phyloP scores from a whole-genome alignment of 1,140 invertebrate genomes.

The Cydia fagiglandana region DNA sequence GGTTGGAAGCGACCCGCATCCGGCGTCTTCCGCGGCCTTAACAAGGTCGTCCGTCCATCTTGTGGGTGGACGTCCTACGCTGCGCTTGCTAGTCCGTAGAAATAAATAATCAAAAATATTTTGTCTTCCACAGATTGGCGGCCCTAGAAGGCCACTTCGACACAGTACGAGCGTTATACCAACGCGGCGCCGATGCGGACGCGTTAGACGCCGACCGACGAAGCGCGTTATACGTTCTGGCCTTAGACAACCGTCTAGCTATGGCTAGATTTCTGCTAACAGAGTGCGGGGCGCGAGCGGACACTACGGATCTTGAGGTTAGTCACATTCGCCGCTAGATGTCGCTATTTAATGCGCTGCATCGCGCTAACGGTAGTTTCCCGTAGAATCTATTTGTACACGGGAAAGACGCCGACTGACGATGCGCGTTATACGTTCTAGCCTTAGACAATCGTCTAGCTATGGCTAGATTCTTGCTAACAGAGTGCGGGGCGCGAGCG shows the following conservation, averaged over 20 bases:
- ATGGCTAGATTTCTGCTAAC: slow-evolving; percentile 91
- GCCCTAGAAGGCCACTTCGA: slow-evolving; percentile 93
- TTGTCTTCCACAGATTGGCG: slow-evolving; percentile 81
- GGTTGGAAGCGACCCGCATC: too few relatives aligned
- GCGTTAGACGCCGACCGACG: slow-evolving; percentile 95
- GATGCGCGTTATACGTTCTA: slow-evolving; percentile 94
- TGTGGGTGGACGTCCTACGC: too few relatives aligned
- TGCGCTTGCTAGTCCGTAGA: too few relatives aligned
- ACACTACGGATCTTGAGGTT: slow-evolving; percentile 74
- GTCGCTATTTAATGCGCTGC: slow-evolving; percentile 91
- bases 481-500: slow-evolving; percentile 88
- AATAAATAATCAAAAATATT: neutral
- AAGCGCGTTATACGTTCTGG: slow-evolving; percentile 94
- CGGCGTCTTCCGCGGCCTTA: too few relatives aligned
- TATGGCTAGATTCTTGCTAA: slow-evolving; percentile 90
- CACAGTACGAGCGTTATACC: slow-evolving; percentile 86
- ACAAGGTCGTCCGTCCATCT: too few relatives aligned
- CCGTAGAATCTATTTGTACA: too few relatives aligned
- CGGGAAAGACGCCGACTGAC: slow-evolving; percentile 89
- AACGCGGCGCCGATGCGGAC: slow-evolving; percentile 91
- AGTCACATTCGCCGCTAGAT: slow-evolving; percentile 48
- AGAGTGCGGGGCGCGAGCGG: slow-evolving; percentile 89
- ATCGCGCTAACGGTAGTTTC: slow-evolving; percentile 83
- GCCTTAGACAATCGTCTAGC: slow-evolving; percentile 93
- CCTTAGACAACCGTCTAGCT: slow-evolving; percentile 92